A percentile compares a stretch with the other conserved stretches of the same genome.
These are phyloP conservation scores for Thomomys bottae DNA, from an alignment of 2,113 vertebrate species.

Conservation along the genomic window DNA sequence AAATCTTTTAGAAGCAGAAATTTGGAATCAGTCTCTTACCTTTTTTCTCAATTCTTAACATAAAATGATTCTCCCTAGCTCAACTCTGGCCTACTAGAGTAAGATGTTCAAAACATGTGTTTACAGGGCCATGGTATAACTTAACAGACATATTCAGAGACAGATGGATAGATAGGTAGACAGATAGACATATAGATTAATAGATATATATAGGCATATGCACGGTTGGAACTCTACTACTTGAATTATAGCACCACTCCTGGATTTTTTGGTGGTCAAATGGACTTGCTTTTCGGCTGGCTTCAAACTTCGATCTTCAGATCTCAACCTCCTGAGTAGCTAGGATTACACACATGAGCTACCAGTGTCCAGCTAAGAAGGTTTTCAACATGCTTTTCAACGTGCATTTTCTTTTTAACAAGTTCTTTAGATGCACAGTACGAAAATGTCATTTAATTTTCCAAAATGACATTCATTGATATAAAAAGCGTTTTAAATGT, in stretches of 20 bases:
- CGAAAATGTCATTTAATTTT: constrained; percentile 57
- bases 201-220: not conserved
- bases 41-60: constrained; percentile 11
- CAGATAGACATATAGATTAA: not conserved
- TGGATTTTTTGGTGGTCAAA: too few relatives aligned
- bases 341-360: too few relatives aligned
- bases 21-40: constrained; percentile 6
- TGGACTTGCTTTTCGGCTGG: too few relatives aligned
- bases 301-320: too few relatives aligned
- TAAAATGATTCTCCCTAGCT: not conserved
- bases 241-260: too few relatives aligned
- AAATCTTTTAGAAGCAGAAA: constrained; percentile 46
- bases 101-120: constrained; percentile 35
- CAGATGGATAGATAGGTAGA: too few relatives aligned
- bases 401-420: constrained; percentile 58
- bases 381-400: constrained; percentile 38
- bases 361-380: constrained; percentile 45
- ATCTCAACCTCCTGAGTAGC: too few relatives aligned
- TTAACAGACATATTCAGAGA: not conserved
- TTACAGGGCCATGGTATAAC: not conserved
- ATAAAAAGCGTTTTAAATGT: constrained; percentile 71
- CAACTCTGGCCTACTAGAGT: constrained; percentile 2
- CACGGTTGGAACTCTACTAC: not conserved
- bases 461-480: constrained; percentile 39
- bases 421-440: constrained; percentile 43